Evolutionary conservation across 2,888 invertebrate genomes (phyloP).

Genomic region (Odontomyia ornata): DNA sequence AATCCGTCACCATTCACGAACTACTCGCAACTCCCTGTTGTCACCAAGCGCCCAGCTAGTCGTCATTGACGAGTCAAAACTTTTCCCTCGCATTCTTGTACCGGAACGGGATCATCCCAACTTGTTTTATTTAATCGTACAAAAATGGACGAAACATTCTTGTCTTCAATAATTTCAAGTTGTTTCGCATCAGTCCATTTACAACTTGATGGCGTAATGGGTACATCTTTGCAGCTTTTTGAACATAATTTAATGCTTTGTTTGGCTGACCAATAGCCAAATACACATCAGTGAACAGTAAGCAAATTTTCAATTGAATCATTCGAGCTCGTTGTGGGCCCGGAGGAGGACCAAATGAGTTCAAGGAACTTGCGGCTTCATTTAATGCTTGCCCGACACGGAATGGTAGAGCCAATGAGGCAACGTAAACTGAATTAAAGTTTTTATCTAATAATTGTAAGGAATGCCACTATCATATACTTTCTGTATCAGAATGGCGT

Average conservation of each 20-base stretch:
- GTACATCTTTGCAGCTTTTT: conserved; percentile 89
- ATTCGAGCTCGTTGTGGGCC: conserved; percentile 81
- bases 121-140: too few species aligned
- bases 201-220: conserved; percentile 94
- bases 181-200: conserved; percentile 88
- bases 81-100: too few species aligned
- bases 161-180: too few species aligned
- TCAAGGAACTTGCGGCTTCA: conserved; percentile 87
- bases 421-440: conserved; percentile 86
- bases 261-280: conserved; percentile 79
- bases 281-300: conserved; percentile 86
- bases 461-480: conserved; percentile 77
- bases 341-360: conserved; percentile 75
- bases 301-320: conserved; percentile 78
- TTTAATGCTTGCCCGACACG: conserved; percentile 90
- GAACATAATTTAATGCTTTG: conserved; percentile 88
- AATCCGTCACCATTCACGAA: too few species aligned
- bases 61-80: too few species aligned
- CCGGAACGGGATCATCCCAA: too few species aligned
- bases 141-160: too few species aligned
- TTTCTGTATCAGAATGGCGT: too few species aligned
- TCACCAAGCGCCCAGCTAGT: too few species aligned
- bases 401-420: conserved; percentile 85
- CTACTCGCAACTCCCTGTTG: too few species aligned
- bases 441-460: conserved; percentile 80